Evolutionary conservation across 2,113 vertebrate genomes (phyloP), one percentile per base, ranked within the genome.

Genomic region (Nothoprocta pentlandii): DNA sequence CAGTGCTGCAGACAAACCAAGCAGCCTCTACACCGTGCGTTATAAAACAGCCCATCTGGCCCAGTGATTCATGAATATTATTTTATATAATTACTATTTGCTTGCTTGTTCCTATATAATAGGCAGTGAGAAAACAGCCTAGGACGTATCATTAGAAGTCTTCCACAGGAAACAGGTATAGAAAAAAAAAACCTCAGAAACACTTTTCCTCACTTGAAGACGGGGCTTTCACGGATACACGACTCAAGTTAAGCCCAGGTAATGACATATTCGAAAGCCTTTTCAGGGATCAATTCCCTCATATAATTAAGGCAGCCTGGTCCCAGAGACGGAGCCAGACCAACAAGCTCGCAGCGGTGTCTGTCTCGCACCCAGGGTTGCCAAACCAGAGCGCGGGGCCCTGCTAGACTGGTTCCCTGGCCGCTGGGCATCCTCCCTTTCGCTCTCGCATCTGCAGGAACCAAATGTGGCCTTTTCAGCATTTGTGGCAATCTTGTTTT

Each of bases 401-500:
- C 71, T 79, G 95, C 44, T 49, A 7, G 90, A 95, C 96, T 91
- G 88, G 94, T 96, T 96, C 92, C 74, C 53, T 96, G 90, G 70
- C 53, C 46, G 2, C 74, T 86, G 87, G 95, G 73, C 73, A 17
- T 39, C 79, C 84, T 46, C 79, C 84, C 69, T 85, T 75, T 41
- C 94, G 49, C 39, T 81, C 69, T 64, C 83, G 10, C 76, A 78
- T 89, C 85, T 86, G n/a, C 91, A 85, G 71, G 86, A 90, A 63
- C 41, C 51, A 20, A 49, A 76, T 89, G 71, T 26, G 1, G 1
- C 39, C 30, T 64, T 93, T 90, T 89, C 59, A 76, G 85, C 80
- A 79, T 70, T 94, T 79, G 67, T 88, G 73, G 59, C 95, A 51
- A 91, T 67, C 71, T 80, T 78, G 42, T 47, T 94, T 76, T 87